Percentiles rank a stretch among this genome's conserved stretches.
phyloP scores from a whole-genome alignment of 23 tunicate genomes.

The Diplosoma virens region DNA sequence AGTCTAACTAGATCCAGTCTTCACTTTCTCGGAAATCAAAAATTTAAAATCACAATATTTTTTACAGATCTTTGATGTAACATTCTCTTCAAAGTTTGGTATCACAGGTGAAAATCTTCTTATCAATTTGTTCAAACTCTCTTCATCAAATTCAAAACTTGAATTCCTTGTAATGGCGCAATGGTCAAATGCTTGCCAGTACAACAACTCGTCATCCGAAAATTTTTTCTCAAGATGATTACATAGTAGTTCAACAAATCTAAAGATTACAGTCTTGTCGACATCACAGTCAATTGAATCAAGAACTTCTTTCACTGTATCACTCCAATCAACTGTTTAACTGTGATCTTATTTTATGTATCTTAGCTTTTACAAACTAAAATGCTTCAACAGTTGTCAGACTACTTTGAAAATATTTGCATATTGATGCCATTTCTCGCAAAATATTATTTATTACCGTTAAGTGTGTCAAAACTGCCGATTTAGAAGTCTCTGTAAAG shows the following conservation, averaged over 20 bases:
- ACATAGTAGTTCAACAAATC: slow-evolving; percentile 11
- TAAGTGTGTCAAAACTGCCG: no score
- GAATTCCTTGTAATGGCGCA: slow-evolving; percentile 4
- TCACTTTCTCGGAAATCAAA: slow-evolving; percentile 8
- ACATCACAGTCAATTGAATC: slow-evolving; percentile 4
- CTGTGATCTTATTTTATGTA: slow-evolving; percentile 4
- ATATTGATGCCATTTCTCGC: no score
- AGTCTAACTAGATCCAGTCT: slow-evolving; percentile 12
- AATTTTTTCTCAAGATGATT: slow-evolving; percentile 16
- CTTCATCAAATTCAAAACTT: slow-evolving; percentile 13
- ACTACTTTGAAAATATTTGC: slow-evolving; percentile 9
- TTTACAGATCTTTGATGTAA: slow-evolving; percentile 1
- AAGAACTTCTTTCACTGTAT: slow-evolving; percentile 17
- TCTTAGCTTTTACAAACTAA: slow-evolving; percentile 9
- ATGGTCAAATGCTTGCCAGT: slow-evolving; percentile 13
- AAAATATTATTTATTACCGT: no score
- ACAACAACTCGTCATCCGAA: slow-evolving; percentile 6
- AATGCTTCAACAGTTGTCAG: neutral
- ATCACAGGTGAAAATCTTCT: slow-evolving; percentile 5
- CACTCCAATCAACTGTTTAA: neutral
- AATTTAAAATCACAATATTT: neutral
- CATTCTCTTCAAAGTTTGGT: slow-evolving; percentile 18
- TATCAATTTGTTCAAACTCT: slow-evolving; percentile 7
- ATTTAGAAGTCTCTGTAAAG: no score
- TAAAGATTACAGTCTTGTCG: slow-evolving; percentile 16